phyloP scores from a whole-genome alignment of 2,797 vertebrate genomes.

The Otolemur crassicaudatus region DNA sequence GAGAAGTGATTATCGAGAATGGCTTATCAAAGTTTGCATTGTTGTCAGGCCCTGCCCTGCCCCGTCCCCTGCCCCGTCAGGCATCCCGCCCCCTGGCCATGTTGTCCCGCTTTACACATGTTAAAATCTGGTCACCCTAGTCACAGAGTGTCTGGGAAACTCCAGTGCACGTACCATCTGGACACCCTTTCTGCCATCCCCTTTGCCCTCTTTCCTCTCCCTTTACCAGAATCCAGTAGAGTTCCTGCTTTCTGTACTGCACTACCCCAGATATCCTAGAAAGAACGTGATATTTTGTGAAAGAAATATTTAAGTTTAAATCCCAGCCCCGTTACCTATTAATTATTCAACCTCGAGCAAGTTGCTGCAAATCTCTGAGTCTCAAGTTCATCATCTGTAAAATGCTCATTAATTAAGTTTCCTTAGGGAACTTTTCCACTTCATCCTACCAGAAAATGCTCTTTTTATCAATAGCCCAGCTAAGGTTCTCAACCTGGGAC shows the following conservation, averaged over 20 bases:
- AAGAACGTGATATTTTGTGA: constrained; percentile 8
- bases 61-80: too few species aligned
- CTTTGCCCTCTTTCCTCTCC: not conserved
- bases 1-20: too few species aligned
- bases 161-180: not conserved
- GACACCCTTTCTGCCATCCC: not conserved
- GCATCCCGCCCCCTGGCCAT: too few species aligned
- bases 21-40: too few species aligned
- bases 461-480: not conserved
- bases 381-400: not conserved
- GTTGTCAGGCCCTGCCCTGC: too few species aligned
- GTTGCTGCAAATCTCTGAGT: not conserved
- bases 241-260: not conserved
- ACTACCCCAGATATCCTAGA: not conserved
- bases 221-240: not conserved
- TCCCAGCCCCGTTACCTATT: not conserved
- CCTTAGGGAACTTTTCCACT: not conserved
- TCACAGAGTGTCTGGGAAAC: not conserved
- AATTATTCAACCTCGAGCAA: not conserved
- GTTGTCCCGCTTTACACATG: too few species aligned
- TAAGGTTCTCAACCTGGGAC: not conserved
- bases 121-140: too few species aligned
- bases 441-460: not conserved
- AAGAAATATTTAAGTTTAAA: not conserved
- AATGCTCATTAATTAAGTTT: not conserved